phyloP scores from a whole-genome alignment of 2,888 invertebrate genomes.

The Reticulitermes lucifugus region DNA sequence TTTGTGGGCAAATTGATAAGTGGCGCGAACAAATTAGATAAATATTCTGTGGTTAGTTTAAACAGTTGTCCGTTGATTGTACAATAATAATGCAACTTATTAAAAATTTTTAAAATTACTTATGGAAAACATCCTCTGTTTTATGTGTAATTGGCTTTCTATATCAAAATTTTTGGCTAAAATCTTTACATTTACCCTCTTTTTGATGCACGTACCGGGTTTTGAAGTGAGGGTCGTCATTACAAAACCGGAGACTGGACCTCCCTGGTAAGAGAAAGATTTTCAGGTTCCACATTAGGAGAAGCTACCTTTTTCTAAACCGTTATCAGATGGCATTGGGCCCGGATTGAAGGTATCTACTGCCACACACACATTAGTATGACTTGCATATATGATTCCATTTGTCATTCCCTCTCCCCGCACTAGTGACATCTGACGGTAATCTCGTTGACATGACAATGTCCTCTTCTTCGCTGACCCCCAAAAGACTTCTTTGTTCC shows the following conservation, averaged over 20 bases:
- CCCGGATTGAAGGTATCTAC: not conserved
- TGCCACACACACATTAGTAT: constrained; percentile 18
- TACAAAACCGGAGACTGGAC: not conserved
- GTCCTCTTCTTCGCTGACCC: constrained; percentile 43
- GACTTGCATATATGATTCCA: constrained; percentile 46
- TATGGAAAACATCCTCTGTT: no score
- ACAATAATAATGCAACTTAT: no score
- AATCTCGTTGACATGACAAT: constrained; percentile 51
- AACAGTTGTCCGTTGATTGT: no score
- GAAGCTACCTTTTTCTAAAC: no score
- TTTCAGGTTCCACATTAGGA: no score
- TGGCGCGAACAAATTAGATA: no score
- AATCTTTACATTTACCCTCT: no score
- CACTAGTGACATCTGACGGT: constrained; percentile 48
- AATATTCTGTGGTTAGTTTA: no score
- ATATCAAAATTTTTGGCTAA: no score
- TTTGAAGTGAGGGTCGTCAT: not conserved
- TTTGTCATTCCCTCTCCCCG: constrained; percentile 46
- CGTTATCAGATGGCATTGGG: constrained; percentile 1
- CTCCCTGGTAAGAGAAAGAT: not conserved
- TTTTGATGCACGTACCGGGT: not conserved
- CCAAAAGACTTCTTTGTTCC: constrained; percentile 42
- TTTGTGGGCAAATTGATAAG: no score
- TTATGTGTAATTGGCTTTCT: no score
- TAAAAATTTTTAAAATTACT: no score